Evolutionary conservation across 2,113 vertebrate genomes (phyloP), one percentile per base, ranked within the genome.

Genomic region (Beaufortia kweichowensis): DNA sequence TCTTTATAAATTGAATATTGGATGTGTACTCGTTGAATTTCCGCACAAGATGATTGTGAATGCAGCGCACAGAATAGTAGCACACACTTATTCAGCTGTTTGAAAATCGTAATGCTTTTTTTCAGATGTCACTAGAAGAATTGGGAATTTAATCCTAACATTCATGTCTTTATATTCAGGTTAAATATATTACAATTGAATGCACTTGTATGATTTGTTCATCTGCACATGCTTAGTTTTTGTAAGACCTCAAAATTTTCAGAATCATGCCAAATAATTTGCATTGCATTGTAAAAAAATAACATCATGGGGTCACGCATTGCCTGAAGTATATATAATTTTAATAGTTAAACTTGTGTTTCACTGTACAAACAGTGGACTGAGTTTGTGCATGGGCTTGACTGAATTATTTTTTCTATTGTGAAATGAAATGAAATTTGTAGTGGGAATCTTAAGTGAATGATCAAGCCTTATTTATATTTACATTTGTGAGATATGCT

Each of bases 241-340:
- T 35, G 67, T 29, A 23, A 29, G 48, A 55, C 66, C 14, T 53
- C 11, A 8, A 0, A 21, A 35, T 56, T 33, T 55, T 35, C 12
- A 55, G 24, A 14, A 14, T 28, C 67, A 70, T 55, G n/a, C 48
- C 48, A 70, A 24, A 70, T 11, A 14, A 19, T 48, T 19, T 68
- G 7, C 10, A 50, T 71, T 28, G 35, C 14, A 39, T 71, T 71
- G 69, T 71, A 71, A 19, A 59, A n/a, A 21, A 41, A 26, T 59
- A 8, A 19, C 69, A 71, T 41, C 21, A 24, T 10, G 48, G 15
- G 29, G 29, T 35, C 48, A 70, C 65, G 41, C 33, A 71, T 59
- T 59, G 33, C 31, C 48, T 35, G n/a, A 69, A 33, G 12, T n/a
- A n/a, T n/a, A 33, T 17, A 50, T 10, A 3, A 23, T 67, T 67